Base-by-base conservation (phyloP, 37 sponge, comb jelly and placozoan species). In the Corticium candelabrum region DNA sequence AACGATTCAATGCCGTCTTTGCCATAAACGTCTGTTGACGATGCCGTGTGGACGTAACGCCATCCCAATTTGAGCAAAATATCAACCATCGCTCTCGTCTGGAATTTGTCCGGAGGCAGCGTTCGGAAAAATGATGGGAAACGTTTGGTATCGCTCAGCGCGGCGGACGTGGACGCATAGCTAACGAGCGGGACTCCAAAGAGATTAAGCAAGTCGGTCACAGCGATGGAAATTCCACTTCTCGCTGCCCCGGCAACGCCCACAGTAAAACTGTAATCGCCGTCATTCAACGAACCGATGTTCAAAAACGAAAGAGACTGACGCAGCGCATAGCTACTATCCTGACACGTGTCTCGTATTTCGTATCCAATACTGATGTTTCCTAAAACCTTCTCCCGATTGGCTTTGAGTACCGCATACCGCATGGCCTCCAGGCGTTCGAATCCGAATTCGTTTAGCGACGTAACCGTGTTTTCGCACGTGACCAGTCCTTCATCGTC, bases 61-160 rank as follows among this genome's bases (percentile, higher is more conserved):
- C 96, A 96, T 3, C 81, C 76, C 74, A 89, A 89, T 31, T 40
- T 21, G 3, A 38, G 40, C 1, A 87, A n/a, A 0, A 93, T 27
- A 39, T 89, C 94, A 0, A 85, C 82, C 83, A 96, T 89, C 1
- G 96, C 96, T 30, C 29, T 7, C 0, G 90, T 87, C 39, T 93
- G 94, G 21, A 85, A 68, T 57, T 77, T 82, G 41, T 96, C 93
- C 1, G 96, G 78, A 1, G 90, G 86, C 7, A 92, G 70, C 29
- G 96, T 96, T 0, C 96, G 88, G 35, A 87, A 78, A 82, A 96
- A 96, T 70, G 84, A 90, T 2, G 68, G 74, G 76, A 90, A 96
- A 1, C 79, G 57, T 1, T 85, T 80, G 2, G 84, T 71, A 38
- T 96, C 84, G 39, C 90, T 96, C 3, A 96, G 88, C 5, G 78